These are phyloP conservation scores for Taphrorychus bicolor DNA, from an alignment of 2,888 invertebrate genomes.

Conservation along the genomic window DNA sequence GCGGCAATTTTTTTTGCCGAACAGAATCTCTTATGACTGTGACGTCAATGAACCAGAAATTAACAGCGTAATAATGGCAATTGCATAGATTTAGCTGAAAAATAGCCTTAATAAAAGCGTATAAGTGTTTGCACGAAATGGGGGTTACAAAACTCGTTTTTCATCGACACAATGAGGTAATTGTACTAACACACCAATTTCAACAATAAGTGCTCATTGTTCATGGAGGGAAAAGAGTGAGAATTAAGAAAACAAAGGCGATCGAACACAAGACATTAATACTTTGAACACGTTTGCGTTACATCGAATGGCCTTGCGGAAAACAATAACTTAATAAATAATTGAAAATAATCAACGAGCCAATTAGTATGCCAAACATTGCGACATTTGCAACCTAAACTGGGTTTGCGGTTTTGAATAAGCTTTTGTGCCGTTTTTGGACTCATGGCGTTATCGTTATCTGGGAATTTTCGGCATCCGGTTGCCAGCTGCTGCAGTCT, in stretches of 20 bases:
- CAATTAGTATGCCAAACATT: conserved; percentile 20
- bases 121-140: background rate
- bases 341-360: conserved; percentile 20
- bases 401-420: background rate
- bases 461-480: background rate
- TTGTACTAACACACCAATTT: background rate
- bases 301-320: conserved; percentile 22
- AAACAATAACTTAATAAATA: conserved; percentile 29
- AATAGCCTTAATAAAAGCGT: too few species aligned
- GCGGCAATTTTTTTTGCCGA: background rate
- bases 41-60: too few species aligned
- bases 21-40: too few species aligned
- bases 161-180: background rate
- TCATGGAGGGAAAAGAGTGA: background rate
- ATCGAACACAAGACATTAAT: conserved; percentile 5
- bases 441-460: too few species aligned
- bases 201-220: conserved; percentile 5
- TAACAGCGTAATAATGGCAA: too few species aligned
- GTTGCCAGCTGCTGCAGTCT: too few species aligned
- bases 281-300: conserved; percentile 5
- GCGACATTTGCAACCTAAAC: conserved; percentile 20
- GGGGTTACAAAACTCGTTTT: background rate
- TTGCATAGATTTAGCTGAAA: too few species aligned
- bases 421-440: background rate
- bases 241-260: conserved; percentile 10